These are phyloP conservation scores for Lamproptera curius DNA, from an alignment of 2,888 invertebrate species.

Conservation along the genomic window DNA sequence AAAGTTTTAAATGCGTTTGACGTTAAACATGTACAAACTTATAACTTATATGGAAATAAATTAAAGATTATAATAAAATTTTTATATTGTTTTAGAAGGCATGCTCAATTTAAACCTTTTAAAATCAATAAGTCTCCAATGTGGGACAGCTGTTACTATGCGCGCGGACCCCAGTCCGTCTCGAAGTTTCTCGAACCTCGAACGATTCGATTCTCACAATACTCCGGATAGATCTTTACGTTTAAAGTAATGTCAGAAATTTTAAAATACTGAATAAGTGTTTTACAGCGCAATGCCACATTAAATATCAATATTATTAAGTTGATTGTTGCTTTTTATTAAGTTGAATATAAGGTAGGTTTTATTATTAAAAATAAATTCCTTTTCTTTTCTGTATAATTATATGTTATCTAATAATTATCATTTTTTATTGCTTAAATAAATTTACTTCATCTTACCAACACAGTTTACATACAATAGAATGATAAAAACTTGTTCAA, in stretches of 20 bases:
- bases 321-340: no score
- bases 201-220: conserved; percentile 4
- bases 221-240: not conserved
- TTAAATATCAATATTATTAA: no score
- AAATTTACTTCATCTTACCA: no score
- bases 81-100: not conserved
- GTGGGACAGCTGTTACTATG: not conserved
- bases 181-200: conserved; percentile 20
- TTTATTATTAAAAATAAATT: no score
- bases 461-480: no score
- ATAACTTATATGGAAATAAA: not conserved
- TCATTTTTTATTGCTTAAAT: no score
- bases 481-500: no score
- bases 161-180: conserved; percentile 1
- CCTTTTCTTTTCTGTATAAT: no score
- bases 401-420: no score
- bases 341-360: no score
- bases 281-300: no score
- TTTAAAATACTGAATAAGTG: no score
- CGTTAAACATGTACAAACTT: not conserved
- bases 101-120: conserved; percentile 5
- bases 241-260: not conserved
- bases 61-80: not conserved
- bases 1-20: not conserved
- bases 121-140: conserved; percentile 4